phyloP scores from a whole-genome alignment of 2,888 invertebrate genomes.

The Clusia tigrina region DNA sequence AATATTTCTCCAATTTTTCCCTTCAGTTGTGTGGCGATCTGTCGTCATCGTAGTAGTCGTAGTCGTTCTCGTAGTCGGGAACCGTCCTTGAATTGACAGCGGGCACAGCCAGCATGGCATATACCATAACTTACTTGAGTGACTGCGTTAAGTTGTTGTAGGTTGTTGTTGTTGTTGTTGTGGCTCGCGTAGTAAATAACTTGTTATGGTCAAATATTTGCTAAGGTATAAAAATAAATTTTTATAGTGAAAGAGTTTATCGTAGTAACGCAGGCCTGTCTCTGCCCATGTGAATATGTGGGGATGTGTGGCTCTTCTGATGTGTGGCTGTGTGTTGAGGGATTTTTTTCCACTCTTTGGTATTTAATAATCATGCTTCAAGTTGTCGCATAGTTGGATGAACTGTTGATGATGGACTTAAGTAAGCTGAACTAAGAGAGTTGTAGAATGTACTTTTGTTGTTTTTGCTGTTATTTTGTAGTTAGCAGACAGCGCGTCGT shows the following conservation, averaged over 20 bases:
- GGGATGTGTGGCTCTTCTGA: too few species aligned
- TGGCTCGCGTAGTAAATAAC: slow-evolving; percentile 52
- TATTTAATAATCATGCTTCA: not conserved
- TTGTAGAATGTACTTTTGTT: slow-evolving; percentile 5
- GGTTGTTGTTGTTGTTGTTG: slow-evolving; percentile 23
- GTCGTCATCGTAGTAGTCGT: not conserved
- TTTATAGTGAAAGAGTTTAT: slow-evolving; percentile 24
- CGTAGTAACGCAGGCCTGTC: not conserved
- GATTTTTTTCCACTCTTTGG: not conserved
- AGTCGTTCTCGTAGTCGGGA: not conserved
- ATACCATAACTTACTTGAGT: slow-evolving; percentile 43
- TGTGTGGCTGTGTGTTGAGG: not conserved
- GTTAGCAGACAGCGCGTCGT: slow-evolving; percentile 1
- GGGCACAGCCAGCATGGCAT: slow-evolving; percentile 14
- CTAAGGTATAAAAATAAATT: slow-evolving; percentile 33
- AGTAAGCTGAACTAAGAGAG: not conserved
- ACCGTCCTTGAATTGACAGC: slow-evolving; percentile 30
- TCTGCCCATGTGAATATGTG: not conserved
- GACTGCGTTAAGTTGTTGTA: slow-evolving; percentile 36
- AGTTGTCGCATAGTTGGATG: not conserved
- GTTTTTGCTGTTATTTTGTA: not conserved
- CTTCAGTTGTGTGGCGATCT: not conserved
- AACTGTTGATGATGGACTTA: slow-evolving; percentile 1
- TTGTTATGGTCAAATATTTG: slow-evolving; percentile 57
- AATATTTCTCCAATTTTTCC: not conserved